Base-by-base conservation (phyloP, 2,113 vertebrate genomes). In the Clinocottus analis region DNA sequence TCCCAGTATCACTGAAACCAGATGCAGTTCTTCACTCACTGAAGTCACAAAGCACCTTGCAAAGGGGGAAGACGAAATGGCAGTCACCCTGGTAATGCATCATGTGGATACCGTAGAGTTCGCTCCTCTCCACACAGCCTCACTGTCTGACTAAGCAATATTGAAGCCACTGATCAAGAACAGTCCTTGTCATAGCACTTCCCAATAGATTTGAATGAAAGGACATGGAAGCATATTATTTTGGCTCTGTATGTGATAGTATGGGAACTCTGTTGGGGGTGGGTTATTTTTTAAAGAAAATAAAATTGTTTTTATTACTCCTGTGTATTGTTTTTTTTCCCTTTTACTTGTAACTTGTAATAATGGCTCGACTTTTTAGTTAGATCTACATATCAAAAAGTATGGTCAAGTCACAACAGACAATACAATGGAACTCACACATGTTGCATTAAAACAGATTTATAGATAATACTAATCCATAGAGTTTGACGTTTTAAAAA, bases 271-370 rank as follows among this genome's bases (percentile, higher is more conserved):
- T 94, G 93, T 94, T 90, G 89, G 91, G 21, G 92, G 91, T 76
- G 91, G 86, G 94, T 93, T 93, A 94, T 94, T 95, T 95, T 95
- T 95, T 94, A 94, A 94, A 92, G 89, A 93, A 93, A 94, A 92
- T 91, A 94, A 94, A 94, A 83, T 94, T 92, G 92, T 93, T 95
- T 95, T 93, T 95, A 93, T 93, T 89, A 94, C 6, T 51, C 53
- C 37, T 84, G 70, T 72, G 71, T 47, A 4, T 31, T 23, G 19
- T 79, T 10, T 55, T 35, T 17, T 63, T 33, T 19, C 13, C 4
- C 2, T 49, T 8, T 49, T n/a, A 25, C n/a, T 23, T 55, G 6
- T 55, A 55, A 51, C n/a, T n/a, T n/a, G 19, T 21, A 21, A 43
- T 13, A 55, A 25, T 55, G 23, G 4, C 23, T 55, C 3, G 51